Conservation (phyloP, 2,888 invertebrate genomes). For the Campoplex capitator region DNA sequence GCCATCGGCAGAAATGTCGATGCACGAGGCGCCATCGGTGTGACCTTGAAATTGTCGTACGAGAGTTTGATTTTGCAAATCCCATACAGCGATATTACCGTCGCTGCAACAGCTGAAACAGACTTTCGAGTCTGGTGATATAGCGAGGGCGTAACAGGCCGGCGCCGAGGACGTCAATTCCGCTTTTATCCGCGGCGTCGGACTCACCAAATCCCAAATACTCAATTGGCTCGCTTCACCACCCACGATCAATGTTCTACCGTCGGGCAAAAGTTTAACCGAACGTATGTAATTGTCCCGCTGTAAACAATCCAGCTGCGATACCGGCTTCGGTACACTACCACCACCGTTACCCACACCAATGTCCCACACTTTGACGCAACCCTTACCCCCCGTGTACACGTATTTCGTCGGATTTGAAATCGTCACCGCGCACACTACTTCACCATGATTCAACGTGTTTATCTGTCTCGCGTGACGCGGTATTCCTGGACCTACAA, state of each 20-base stretch:
- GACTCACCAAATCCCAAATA: conserved; percentile 97
- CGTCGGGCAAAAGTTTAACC: conserved; percentile 97
- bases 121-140: conserved; percentile 98
- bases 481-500: conserved; percentile 96
- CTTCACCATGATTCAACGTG: conserved; percentile 97
- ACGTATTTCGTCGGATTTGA: conserved; percentile 94
- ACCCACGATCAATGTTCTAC: conserved; percentile 97
- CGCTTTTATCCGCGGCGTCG: conserved; percentile 96
- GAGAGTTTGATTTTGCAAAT: conserved; percentile 94
- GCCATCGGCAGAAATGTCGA: conserved; percentile 98
- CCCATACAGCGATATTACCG: conserved; percentile 99
- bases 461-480: conserved; percentile 95
- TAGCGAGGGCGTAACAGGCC: conserved; percentile 98
- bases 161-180: conserved; percentile 96
- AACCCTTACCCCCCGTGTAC: conserved; percentile 99
- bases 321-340: conserved; percentile 88
- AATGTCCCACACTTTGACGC: conserved; percentile 95
- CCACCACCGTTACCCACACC: conserved; percentile 85
- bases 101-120: conserved; percentile 99
- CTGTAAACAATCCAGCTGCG: conserved; percentile 96
- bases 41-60: conserved; percentile 98
- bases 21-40: conserved; percentile 98
- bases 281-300: conserved; percentile 98
- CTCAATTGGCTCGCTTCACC: conserved; percentile 98
- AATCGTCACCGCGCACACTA: conserved; percentile 98